Conservation (phyloP, 2,113 vertebrate species). For the Crocuta crocuta region DNA sequence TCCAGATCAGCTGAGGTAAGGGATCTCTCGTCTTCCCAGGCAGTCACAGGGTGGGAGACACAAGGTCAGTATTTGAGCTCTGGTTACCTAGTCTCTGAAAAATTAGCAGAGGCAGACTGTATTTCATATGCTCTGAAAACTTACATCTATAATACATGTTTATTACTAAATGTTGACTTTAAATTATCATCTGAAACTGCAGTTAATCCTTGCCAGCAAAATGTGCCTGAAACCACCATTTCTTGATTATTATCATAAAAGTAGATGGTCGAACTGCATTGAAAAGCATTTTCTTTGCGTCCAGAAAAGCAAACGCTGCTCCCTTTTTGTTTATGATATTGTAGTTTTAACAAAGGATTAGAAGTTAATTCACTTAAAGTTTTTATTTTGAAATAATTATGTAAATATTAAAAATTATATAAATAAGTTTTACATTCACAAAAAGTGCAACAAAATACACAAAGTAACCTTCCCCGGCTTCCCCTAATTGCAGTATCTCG, state of each 20-base stretch:
- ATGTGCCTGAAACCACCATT: not conserved
- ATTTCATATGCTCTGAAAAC: conserved; percentile 21
- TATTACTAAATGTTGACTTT: not conserved
- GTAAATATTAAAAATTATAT: not conserved
- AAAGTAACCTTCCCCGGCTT: not conserved
- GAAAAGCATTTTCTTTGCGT: conserved; percentile 44
- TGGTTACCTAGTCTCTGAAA: not conserved
- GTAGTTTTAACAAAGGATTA: conserved; percentile 35
- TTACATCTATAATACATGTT: not conserved
- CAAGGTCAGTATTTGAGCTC: not conserved
- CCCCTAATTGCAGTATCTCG: not conserved
- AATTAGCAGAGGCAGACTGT: not conserved
- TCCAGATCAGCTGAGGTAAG: conserved; percentile 90
- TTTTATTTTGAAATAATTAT: conserved; percentile 48
- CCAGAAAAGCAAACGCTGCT: not conserved
- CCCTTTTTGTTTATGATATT: not conserved
- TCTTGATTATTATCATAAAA: conserved; percentile 40
- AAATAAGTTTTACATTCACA: not conserved
- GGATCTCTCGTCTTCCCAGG: not conserved
- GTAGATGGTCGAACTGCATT: not conserved
- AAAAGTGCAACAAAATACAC: conserved; percentile 17
- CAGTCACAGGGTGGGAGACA: not conserved
- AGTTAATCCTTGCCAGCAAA: conserved; percentile 17
- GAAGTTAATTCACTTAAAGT: not conserved
- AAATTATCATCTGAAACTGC: not conserved